Percentiles rank a stretch among this genome's conserved stretches.
These are phyloP conservation scores for Edolisoma coerulescens DNA, from an alignment of 2,113 vertebrate species.

Conservation along the genomic window DNA sequence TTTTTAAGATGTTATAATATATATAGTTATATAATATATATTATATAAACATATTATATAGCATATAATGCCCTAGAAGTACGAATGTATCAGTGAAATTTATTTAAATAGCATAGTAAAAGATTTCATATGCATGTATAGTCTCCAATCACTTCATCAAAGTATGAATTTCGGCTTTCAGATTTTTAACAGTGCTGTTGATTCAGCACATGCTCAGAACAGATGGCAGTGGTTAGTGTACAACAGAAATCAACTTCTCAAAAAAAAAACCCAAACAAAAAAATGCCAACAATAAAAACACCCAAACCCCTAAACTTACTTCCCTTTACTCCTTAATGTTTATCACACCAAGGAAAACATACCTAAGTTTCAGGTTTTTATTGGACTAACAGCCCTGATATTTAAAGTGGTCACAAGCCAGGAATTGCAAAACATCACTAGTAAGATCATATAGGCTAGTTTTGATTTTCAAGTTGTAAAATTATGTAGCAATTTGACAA, in stretches of 20 bases:
- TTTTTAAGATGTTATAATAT: neutral
- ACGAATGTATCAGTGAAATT: neutral
- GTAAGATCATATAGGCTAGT: neutral
- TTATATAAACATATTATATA: neutral
- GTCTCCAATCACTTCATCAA: neutral
- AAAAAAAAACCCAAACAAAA: neutral
- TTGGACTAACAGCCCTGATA: neutral
- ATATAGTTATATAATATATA: neutral
- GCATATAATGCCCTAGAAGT: neutral
- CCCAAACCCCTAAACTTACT: neutral
- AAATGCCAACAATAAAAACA: neutral
- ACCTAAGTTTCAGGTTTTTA: neutral
- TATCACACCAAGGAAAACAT: neutral
- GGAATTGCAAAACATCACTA: neutral
- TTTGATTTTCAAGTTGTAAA: neutral
- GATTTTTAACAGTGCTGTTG: neutral
- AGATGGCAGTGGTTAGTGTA: neutral
- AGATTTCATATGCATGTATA: neutral
- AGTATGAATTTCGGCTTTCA: neutral
- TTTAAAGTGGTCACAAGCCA: neutral
- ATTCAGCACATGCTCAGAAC: neutral
- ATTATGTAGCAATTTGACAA: neutral
- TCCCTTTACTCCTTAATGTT: neutral
- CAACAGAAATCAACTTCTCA: neutral
- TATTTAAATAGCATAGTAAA: neutral